Conservation (phyloP, 2,888 invertebrate species). For the Coleophora flavipennella region DNA sequence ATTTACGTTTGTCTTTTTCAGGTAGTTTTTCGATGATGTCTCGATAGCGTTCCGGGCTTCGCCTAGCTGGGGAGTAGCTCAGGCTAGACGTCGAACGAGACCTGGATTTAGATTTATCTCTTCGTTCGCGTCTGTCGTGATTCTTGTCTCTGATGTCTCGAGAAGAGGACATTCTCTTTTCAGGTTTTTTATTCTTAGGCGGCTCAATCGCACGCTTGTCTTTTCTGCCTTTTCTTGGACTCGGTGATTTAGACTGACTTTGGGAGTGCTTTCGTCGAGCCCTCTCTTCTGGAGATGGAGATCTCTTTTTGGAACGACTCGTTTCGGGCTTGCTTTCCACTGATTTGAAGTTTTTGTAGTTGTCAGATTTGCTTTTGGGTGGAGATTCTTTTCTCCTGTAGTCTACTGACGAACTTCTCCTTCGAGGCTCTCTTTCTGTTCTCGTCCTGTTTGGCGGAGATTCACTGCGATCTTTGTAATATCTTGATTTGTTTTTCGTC, state of each 20-base stretch:
- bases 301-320: slow-evolving; percentile 28
- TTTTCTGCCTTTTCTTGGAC: slow-evolving; percentile 33
- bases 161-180: slow-evolving; percentile 27
- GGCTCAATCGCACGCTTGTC: slow-evolving; percentile 28
- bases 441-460: slow-evolving; percentile 18
- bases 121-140: slow-evolving; percentile 22
- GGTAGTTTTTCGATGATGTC: slow-evolving; percentile 75
- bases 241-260: slow-evolving; percentile 41
- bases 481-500: slow-evolving; percentile 29
- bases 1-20: slow-evolving; percentile 69
- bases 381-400: slow-evolving; percentile 31
- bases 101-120: slow-evolving; percentile 25
- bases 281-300: slow-evolving; percentile 31
- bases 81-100: slow-evolving; percentile 64
- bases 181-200: slow-evolving; percentile 33
- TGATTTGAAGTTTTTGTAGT: slow-evolving; percentile 31
- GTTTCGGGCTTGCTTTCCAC: slow-evolving; percentile 29
- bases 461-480: slow-evolving; percentile 24
- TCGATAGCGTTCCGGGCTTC: slow-evolving; percentile 78
- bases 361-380: slow-evolving; percentile 31
- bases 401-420: slow-evolving; percentile 35
- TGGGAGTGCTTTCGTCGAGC: slow-evolving; percentile 17
- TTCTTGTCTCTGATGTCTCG: slow-evolving; percentile 21
- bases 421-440: slow-evolving; percentile 23
- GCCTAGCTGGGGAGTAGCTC: slow-evolving; percentile 79